phyloP scores from a whole-genome alignment of 2,797 vertebrate genomes.

The Urosaurus nigricauda region DNA sequence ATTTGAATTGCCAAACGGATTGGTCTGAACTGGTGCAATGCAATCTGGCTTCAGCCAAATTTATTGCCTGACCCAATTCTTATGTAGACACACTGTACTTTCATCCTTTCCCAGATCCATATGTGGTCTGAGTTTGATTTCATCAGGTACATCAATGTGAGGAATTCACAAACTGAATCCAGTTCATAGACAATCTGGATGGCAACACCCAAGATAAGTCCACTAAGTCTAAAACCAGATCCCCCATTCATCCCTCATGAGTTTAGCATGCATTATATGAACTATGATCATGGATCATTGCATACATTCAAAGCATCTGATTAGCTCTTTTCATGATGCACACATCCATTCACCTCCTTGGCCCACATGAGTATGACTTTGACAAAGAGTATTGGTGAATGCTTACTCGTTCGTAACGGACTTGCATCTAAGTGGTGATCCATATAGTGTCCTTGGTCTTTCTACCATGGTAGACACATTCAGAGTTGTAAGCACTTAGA shows the following conservation, averaged over 20 bases:
- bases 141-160: background rate
- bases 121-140: too few relatives aligned
- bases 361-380: background rate
- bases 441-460: background rate
- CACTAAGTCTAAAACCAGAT: background rate
- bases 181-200: background rate
- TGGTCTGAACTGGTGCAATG: too few relatives aligned
- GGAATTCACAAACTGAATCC: background rate
- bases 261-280: background rate
- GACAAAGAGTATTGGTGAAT: slow-evolving; percentile 11
- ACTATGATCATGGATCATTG: background rate
- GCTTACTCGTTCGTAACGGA: background rate
- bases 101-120: too few relatives aligned
- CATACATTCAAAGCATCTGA: background rate
- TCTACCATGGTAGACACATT: background rate
- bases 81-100: too few relatives aligned
- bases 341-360: too few relatives aligned
- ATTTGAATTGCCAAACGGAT: too few relatives aligned
- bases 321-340: background rate
- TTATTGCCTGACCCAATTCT: too few relatives aligned
- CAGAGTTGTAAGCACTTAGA: background rate
- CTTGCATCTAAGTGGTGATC: background rate
- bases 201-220: background rate
- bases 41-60: too few relatives aligned
- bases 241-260: background rate